Percentiles rank a stretch among this genome's conserved stretches.
Conservation (phyloP, 1,140 invertebrate genomes). For the Triops longicaudatus region DNA sequence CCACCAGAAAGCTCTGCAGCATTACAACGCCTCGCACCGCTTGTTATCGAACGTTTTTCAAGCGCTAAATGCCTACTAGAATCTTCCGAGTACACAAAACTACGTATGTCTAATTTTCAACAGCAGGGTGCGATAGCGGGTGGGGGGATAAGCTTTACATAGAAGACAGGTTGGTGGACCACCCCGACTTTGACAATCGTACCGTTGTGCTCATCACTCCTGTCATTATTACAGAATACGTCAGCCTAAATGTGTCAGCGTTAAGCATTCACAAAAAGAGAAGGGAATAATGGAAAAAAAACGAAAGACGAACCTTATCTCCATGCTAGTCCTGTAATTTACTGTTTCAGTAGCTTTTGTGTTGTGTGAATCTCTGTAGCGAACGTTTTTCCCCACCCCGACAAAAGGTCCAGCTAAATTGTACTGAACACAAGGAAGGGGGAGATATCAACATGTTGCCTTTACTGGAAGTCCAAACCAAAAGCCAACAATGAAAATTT, state of each 20-base stretch:
- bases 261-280: neutral
- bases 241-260: neutral
- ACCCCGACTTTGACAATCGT: neutral
- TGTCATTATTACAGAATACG: slow-evolving; percentile 5
- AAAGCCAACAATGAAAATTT: neutral
- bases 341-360: neutral
- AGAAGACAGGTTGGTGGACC: neutral
- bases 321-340: slow-evolving; percentile 7
- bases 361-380: neutral
- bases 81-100: neutral
- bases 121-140: too few species aligned
- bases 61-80: neutral
- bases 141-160: too few species aligned
- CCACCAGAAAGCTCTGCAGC: slow-evolving; percentile 7
- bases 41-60: neutral
- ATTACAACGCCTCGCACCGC: neutral
- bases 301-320: neutral
- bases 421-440: neutral
- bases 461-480: neutral
- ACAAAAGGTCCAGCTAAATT: neutral
- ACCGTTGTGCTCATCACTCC: neutral
- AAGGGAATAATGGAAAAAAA: neutral
- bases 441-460: neutral
- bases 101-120: neutral
- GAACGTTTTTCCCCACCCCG: neutral